phyloP scores from a whole-genome alignment of 2,113 vertebrate genomes.

The Climacteris rufus region DNA sequence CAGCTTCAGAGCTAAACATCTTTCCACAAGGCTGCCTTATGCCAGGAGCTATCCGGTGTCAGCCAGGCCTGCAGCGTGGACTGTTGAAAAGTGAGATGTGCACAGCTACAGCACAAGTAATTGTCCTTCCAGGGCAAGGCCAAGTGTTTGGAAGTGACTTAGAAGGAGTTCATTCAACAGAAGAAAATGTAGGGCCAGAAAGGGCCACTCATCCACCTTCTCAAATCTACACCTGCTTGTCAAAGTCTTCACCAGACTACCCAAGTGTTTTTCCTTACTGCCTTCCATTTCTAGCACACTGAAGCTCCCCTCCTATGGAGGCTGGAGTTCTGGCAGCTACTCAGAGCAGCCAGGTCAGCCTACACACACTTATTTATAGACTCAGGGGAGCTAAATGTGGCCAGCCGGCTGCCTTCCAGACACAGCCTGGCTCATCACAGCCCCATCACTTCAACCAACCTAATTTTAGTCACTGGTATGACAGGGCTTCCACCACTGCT shows the following conservation, averaged over 20 bases:
- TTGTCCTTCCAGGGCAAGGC: neutral
- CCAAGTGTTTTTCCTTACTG: neutral
- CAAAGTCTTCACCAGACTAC: neutral
- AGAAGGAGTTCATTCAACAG: neutral
- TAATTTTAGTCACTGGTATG: neutral
- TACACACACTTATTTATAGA: neutral
- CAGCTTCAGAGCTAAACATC: neutral
- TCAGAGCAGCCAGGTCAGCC: neutral
- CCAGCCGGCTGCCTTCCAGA: neutral
- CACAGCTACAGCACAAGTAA: neutral
- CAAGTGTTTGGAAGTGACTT: neutral
- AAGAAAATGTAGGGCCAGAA: neutral
- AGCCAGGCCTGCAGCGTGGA: neutral
- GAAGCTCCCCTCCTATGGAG: neutral
- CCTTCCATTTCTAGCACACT: neutral
- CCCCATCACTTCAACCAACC: neutral
- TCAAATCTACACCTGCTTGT: neutral
- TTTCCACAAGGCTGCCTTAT: neutral
- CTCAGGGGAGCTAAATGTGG: neutral
- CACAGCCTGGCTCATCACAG: neutral
- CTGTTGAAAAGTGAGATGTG: neutral
- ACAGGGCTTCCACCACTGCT: neutral
- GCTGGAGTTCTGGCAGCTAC: neutral
- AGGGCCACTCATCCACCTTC: neutral
- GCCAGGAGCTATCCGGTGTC: neutral